These are phyloP conservation scores for Myrmecophaga tridactyla DNA, from an alignment of 2,113 vertebrate species.

Conservation along the genomic window DNA sequence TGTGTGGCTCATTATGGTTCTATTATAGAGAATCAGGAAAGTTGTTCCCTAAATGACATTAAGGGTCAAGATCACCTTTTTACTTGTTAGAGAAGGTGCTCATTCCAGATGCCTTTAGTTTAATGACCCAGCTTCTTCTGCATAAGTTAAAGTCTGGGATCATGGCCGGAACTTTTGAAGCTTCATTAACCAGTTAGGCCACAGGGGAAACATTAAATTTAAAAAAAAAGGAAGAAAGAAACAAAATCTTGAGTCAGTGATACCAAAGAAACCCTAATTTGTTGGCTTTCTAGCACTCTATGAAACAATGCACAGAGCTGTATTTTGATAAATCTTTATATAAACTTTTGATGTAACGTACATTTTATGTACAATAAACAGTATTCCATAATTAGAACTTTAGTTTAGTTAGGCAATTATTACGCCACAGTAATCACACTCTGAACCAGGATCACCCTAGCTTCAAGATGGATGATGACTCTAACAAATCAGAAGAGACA, in stretches of 20 bases:
- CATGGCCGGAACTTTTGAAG: conserved; percentile 40
- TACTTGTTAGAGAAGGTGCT: conserved; percentile 60
- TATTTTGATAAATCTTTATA: background rate
- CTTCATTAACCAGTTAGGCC: conserved; percentile 61
- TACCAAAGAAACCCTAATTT: background rate
- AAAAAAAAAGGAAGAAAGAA: conserved; percentile 45
- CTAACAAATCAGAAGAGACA: background rate
- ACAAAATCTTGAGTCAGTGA: conserved; percentile 4
- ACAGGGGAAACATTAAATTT: conserved; percentile 55
- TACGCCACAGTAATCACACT: background rate
- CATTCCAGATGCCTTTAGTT: conserved; percentile 58
- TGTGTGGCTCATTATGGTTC: background rate
- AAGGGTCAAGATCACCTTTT: conserved; percentile 72
- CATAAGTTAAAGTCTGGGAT: conserved; percentile 54
- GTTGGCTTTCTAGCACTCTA: background rate
- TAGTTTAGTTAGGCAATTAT: background rate
- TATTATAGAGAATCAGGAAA: conserved; percentile 23
- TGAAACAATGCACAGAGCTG: background rate
- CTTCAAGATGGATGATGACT: background rate
- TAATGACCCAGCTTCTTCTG: conserved; percentile 67
- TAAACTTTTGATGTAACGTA: background rate
- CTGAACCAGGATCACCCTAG: background rate
- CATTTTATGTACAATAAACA: background rate
- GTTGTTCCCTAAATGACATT: conserved; percentile 52
- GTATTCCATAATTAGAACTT: background rate